A percentile compares a stretch with the other conserved stretches of the same genome.
phyloP scores from a whole-genome alignment of 2,113 vertebrate genomes.

The Hyaena hyaena region DNA sequence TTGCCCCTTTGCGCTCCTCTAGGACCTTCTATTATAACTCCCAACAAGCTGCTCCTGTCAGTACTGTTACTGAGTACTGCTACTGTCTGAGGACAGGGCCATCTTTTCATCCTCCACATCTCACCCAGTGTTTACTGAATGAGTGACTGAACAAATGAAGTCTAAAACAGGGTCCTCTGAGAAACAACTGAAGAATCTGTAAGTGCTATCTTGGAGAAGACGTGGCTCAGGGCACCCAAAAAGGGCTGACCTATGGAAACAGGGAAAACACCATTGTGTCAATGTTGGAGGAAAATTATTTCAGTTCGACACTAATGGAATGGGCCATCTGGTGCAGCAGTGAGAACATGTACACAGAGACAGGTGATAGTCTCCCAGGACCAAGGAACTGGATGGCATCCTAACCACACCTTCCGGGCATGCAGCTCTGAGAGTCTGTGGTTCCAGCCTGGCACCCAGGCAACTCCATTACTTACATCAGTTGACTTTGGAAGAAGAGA shows the following conservation, averaged over 20 bases:
- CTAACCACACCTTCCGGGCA: neutral
- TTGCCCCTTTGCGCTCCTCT: neutral
- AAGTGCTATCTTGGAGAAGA: neutral
- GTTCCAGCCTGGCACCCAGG: neutral
- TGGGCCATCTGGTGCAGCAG: neutral
- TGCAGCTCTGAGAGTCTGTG: neutral
- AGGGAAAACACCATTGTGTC: neutral
- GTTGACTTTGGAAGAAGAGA: neutral
- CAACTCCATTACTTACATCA: neutral
- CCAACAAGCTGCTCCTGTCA: neutral
- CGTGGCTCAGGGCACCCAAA: neutral
- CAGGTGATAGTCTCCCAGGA: neutral
- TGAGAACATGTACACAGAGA: neutral
- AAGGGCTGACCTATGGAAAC: neutral
- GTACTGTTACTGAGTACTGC: neutral
- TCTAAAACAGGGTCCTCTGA: neutral
- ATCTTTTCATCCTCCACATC: neutral
- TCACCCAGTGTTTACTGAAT: neutral
- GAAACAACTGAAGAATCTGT: neutral
- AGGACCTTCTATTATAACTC: neutral
- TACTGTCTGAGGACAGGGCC: neutral
- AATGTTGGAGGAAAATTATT: neutral
- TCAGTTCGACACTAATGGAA: neutral
- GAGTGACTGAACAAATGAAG: neutral
- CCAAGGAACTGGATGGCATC: neutral